Evolutionary conservation across 2,888 invertebrate species (phyloP).

Genomic region (Argynnis bischoffii): DNA sequence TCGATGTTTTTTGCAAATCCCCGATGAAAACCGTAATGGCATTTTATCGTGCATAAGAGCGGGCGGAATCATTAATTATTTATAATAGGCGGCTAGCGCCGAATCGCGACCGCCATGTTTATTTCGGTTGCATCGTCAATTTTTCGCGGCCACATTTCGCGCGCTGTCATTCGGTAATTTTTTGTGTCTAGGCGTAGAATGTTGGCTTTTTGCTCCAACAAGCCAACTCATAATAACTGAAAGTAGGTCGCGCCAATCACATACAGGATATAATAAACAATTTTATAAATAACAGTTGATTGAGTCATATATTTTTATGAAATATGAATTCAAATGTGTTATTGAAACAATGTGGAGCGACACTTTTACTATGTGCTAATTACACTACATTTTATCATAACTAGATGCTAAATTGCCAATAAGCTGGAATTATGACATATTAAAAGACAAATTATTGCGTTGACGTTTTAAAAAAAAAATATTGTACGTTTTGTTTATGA

Average conservation of each 20-base stretch:
- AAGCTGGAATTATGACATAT: conserved; percentile 2
- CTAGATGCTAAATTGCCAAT: no score
- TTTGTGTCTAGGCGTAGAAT: conserved; percentile 33
- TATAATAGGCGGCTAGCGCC: conserved; percentile 80
- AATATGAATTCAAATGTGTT: background rate
- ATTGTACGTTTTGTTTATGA: conserved; percentile 4
- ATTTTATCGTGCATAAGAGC: conserved; percentile 82
- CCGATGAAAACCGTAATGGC: conserved; percentile 82
- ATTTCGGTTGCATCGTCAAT: conserved; percentile 55
- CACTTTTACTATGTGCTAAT: conserved; percentile 6
- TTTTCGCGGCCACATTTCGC: conserved; percentile 55
- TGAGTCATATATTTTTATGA: conserved; percentile 24
- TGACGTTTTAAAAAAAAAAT: conserved; percentile 1
- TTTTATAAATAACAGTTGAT: conserved; percentile 29
- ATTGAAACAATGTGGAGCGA: background rate
- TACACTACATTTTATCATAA: background rate
- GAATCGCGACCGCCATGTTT: conserved; percentile 66
- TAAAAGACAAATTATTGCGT: conserved; percentile 10
- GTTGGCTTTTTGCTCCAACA: conserved; percentile 26
- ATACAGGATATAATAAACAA: conserved; percentile 27
- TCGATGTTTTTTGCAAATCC: conserved; percentile 73
- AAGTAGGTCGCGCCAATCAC: conserved; percentile 39
- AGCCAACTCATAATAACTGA: conserved; percentile 26
- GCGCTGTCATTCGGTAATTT: conserved; percentile 41
- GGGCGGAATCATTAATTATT: conserved; percentile 81